phyloP scores from a whole-genome alignment of 2,113 vertebrate species.

The Callocephalon fimbriatum region DNA sequence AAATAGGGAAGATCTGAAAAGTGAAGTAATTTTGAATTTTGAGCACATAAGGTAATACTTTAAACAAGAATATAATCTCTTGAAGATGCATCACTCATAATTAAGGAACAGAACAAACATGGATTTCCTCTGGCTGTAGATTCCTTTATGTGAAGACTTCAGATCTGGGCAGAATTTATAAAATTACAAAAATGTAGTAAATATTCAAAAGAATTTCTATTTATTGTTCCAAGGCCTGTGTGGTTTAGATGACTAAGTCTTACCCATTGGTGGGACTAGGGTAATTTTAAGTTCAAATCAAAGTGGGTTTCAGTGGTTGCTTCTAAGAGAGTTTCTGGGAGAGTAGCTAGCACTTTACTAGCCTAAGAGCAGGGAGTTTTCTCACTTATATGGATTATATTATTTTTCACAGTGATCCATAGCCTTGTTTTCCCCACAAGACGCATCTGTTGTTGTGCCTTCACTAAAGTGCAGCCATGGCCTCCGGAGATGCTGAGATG shows the following conservation, averaged over 20 bases:
- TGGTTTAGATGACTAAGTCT: neutral
- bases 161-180: neutral
- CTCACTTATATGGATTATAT: neutral
- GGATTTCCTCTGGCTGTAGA: neutral
- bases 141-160: neutral
- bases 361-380: neutral
- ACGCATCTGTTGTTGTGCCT: neutral
- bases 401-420: neutral
- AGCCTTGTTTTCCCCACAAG: neutral
- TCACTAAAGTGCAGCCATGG: slow-evolving; percentile 74
- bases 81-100: neutral
- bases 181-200: neutral
- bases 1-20: neutral
- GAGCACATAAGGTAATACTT: neutral
- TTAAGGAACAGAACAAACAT: neutral
- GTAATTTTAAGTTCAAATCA: neutral
- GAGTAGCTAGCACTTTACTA: neutral
- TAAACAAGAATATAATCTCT: neutral
- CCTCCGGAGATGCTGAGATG: slow-evolving; percentile 80
- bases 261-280: neutral
- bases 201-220: neutral
- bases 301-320: neutral
- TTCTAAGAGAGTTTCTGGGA: neutral
- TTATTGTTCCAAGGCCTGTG: neutral
- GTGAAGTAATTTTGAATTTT: neutral